These are phyloP conservation scores for Atrichornis clamosus DNA, from an alignment of 2,113 vertebrate genomes.

Conservation along the genomic window DNA sequence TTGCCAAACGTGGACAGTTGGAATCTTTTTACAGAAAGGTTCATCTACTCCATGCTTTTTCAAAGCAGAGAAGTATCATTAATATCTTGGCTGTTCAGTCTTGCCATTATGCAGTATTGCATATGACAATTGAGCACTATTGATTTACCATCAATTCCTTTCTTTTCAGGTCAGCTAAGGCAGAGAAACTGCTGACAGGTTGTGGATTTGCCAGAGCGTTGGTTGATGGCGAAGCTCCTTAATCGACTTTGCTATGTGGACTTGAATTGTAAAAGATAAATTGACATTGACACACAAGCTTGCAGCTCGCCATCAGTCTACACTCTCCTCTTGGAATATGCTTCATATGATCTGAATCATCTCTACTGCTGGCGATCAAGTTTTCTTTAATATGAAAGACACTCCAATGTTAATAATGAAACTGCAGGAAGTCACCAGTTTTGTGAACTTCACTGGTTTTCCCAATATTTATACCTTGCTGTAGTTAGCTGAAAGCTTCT, in stretches of 20 bases:
- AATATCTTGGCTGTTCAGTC: background rate
- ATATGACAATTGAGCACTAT: constrained; percentile 18
- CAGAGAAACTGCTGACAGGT: constrained; percentile 26
- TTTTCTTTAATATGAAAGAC: background rate
- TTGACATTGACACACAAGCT: background rate
- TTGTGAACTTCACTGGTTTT: background rate
- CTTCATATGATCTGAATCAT: background rate
- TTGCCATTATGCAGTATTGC: background rate
- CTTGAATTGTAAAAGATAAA: constrained; percentile 17
- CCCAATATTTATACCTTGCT: background rate
- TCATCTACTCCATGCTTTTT: background rate
- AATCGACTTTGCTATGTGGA: constrained; percentile 31
- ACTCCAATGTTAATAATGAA: background rate
- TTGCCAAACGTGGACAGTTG: background rate
- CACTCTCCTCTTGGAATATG: background rate
- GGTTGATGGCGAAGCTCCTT: constrained; percentile 31
- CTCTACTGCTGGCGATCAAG: background rate
- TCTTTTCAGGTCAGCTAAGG: constrained; percentile 23
- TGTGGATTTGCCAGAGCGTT: background rate
- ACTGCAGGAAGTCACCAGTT: background rate
- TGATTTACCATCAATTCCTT: constrained; percentile 41
- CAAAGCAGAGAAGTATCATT: background rate
- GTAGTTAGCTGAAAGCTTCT: background rate
- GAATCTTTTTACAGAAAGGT: background rate
- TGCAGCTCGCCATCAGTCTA: background rate